A percentile compares a stretch with the other conserved stretches of the same genome.
These are phyloP conservation scores for Acanthurus leucopareius DNA, from an alignment of 2,797 vertebrate genomes.

Conservation along the genomic window DNA sequence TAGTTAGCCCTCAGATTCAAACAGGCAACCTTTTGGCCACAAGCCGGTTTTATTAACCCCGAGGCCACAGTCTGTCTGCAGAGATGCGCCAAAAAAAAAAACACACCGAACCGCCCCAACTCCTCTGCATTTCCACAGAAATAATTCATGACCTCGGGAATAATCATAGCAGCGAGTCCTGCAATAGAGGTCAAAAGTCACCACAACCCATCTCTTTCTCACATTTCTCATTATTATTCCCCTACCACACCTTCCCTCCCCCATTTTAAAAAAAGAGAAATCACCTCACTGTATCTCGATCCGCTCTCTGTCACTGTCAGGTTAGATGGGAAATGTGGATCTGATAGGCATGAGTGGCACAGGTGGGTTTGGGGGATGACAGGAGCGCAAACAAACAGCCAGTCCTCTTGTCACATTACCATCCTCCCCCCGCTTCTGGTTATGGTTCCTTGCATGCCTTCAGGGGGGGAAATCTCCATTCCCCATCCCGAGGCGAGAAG, in stretches of 20 bases:
- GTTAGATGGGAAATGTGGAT: constrained; percentile 38
- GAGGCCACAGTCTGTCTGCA: constrained; percentile 41
- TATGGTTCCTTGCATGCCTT: constrained; percentile 51
- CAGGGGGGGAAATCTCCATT: constrained; percentile 28
- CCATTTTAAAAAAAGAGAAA: constrained; percentile 34
- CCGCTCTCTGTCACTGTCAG: constrained; percentile 42
- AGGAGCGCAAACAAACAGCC: constrained; percentile 49
- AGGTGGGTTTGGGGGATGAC: constrained; percentile 69
- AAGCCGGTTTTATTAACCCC: constrained; percentile 32
- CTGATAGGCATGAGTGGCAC: constrained; percentile 70
- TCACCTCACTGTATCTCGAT: constrained; percentile 31
- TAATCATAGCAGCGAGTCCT: constrained; percentile 39
- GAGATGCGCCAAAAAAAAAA: constrained; percentile 23
- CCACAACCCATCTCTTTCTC: constrained; percentile 64
- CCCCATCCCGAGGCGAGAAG: constrained; percentile 30
- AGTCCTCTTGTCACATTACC: constrained; percentile 68
- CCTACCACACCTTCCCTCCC: neutral
- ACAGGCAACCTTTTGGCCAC: constrained; percentile 32
- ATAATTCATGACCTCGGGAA: constrained; percentile 71
- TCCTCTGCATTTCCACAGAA: constrained; percentile 36
- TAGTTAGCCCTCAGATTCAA: constrained; percentile 33
- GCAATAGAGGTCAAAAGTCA: constrained; percentile 71
- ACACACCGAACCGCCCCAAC: neutral
- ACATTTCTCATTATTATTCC: constrained; percentile 53
- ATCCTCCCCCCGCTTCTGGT: constrained; percentile 30